These are phyloP conservation scores for Cheumatopsyche charites DNA, from an alignment of 1,140 invertebrate species.

Conservation along the genomic window DNA sequence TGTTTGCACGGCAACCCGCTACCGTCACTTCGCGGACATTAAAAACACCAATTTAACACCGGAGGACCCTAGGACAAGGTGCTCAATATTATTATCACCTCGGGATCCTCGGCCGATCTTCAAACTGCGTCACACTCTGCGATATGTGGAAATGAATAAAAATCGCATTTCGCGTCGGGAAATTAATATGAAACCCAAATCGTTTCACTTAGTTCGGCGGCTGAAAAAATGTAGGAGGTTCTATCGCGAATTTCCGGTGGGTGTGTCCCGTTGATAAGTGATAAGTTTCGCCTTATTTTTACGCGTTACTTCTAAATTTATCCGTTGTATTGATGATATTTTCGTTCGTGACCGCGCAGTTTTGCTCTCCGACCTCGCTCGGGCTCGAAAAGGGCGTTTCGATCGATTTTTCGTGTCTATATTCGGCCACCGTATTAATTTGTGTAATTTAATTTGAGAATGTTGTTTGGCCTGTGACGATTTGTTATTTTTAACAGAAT, in stretches of 20 bases:
- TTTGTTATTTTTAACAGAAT: too few relatives aligned
- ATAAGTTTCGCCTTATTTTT: background rate
- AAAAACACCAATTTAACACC: background rate
- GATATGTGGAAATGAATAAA: too few relatives aligned
- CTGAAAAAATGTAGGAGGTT: too few relatives aligned
- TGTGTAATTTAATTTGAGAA: background rate
- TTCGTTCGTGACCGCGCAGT: slow-evolving; percentile 6
- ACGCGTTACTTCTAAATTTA: background rate
- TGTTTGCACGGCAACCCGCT: slow-evolving; percentile 23
- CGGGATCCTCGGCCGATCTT: too few relatives aligned
- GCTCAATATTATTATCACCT: too few relatives aligned
- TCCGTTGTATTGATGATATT: background rate
- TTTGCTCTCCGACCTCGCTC: background rate
- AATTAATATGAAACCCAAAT: too few relatives aligned
- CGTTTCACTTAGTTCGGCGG: too few relatives aligned
- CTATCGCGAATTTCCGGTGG: too few relatives aligned
- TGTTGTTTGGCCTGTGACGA: background rate
- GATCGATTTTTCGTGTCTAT: slow-evolving; percentile 3
- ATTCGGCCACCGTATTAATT: slow-evolving; percentile 14
- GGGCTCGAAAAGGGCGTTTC: slow-evolving; percentile 4
- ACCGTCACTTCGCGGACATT: background rate
- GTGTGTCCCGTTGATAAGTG: slow-evolving; percentile 2
- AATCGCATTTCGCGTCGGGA: too few relatives aligned
- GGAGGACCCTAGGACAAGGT: too few relatives aligned
- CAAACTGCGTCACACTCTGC: too few relatives aligned